phyloP scores from a whole-genome alignment of 2,797 vertebrate species.

The Limosa lapponica region DNA sequence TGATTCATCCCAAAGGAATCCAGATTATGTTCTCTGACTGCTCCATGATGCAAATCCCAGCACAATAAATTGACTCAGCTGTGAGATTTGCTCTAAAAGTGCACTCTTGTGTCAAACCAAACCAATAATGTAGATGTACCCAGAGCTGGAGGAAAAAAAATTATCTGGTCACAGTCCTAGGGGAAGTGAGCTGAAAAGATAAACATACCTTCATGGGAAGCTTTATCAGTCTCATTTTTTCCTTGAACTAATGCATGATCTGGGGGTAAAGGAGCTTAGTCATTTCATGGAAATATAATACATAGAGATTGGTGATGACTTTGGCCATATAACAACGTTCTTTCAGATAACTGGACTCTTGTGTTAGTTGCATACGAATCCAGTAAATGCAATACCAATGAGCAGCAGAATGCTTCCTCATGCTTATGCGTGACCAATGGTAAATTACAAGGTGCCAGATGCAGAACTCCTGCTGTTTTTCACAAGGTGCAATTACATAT shows the following conservation, averaged over 20 bases:
- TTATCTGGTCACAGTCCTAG: not conserved
- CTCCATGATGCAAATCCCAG: not conserved
- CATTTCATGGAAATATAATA: not conserved
- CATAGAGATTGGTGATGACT: not conserved
- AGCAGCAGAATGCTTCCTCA: not conserved
- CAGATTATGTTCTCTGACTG: not conserved
- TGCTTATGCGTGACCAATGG: not conserved
- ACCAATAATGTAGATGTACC: not conserved
- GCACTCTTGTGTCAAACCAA: not conserved
- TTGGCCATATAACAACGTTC: not conserved
- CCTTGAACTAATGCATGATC: not conserved
- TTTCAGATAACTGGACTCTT: not conserved
- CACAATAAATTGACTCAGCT: not conserved
- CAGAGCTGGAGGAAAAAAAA: not conserved
- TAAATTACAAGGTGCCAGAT: not conserved
- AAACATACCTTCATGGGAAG: not conserved
- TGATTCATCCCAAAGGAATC: not conserved
- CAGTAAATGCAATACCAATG: not conserved
- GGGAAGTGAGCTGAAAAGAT: not conserved
- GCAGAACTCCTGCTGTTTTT: not conserved
- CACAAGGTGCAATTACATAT: not conserved
- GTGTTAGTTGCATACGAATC: not conserved
- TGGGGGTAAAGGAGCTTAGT: not conserved
- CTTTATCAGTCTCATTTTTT: not conserved
- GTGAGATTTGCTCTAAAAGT: not conserved